Evolutionary conservation across 1,140 invertebrate species (phyloP), one percentile per base, ranked within the genome.

Genomic region (Colletes gigas): DNA sequence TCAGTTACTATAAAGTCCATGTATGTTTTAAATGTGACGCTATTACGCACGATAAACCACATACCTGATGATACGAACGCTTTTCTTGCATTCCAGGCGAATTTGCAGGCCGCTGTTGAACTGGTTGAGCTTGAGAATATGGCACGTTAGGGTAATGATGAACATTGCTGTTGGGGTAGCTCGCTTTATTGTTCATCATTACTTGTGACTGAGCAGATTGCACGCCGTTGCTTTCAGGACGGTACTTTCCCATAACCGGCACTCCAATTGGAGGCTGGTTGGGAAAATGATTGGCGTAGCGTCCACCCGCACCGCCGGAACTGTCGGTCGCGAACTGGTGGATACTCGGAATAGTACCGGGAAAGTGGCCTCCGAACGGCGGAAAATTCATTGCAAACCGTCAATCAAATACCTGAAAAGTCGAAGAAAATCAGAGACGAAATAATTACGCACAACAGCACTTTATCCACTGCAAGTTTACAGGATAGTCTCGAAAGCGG

Each of bases 301-400:
- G 89, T 55, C 92, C 89, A 78, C 91, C 91, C 44, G 91, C 92
- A 87, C 92, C 90, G 47, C 92, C 90, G 78, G 93, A 93, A 83
- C 95, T 93, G 86, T 95, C 94, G 60, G 93, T 92, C 75, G 95
- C 93, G 85, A 95, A 95, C 88, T 95, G 95, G 91, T 95, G 95
- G 80, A 95, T 95, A 76, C 94, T 94, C 65, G 95, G 95, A 89
- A 95, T 95, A 57, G 94, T 93, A 83, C 94, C 93, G 77, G 95
- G 94, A 92, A 95, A 95, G 82, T 95, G 95, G 83, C 95, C 94
- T 89, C 94, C 95, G 89, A 95, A 95, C 83, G 95, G 95, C 89
- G 95, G 94, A 89, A 95, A 95, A 94, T 95, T 95, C 95, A 95
- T 95, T 92, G 90, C 90, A 89, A 87, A 88, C 82, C 86, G 89